Percentiles rank a stretch among this genome's conserved stretches.
Conservation (phyloP, 2,888 invertebrate species). For the Caenorhabditis doughertyi region DNA sequence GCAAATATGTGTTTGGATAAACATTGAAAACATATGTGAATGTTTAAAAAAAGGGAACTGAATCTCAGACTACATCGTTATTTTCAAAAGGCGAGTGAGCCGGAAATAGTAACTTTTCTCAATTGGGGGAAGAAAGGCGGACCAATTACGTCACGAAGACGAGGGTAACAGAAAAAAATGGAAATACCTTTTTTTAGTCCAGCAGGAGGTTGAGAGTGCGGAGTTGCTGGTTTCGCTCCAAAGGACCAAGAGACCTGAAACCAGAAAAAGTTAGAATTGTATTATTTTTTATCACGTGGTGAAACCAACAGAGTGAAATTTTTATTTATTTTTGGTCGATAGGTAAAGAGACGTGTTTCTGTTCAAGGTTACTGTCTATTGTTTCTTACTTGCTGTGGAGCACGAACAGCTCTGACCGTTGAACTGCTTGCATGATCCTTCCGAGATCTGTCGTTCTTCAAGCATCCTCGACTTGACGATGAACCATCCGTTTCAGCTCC, state of each 20-base stretch:
- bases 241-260: constrained; percentile 73
- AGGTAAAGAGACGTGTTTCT: no score
- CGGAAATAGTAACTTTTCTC: constrained; percentile 41
- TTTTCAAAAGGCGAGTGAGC: constrained; percentile 35
- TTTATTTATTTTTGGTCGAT: no score
- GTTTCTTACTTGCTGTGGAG: constrained; percentile 70
- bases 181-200: constrained; percentile 53
- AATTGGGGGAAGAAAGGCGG: background rate
- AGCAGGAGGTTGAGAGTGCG: constrained; percentile 70
- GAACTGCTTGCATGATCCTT: constrained; percentile 45
- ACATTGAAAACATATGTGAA: constrained; percentile 53
- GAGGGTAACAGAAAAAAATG: constrained; percentile 15
- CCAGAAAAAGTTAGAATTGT: background rate
- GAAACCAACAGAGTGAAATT: no score
- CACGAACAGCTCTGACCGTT: constrained; percentile 19
- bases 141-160: constrained; percentile 31
- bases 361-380: no score
- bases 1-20: constrained; percentile 22
- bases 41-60: background rate
- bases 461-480: constrained; percentile 62
- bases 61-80: constrained; percentile 6
- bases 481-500: constrained; percentile 64
- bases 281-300: background rate
- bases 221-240: constrained; percentile 67
- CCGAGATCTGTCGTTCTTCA: constrained; percentile 56